Percentiles rank a stretch among this genome's conserved stretches.
Evolutionary conservation across 2,113 vertebrate genomes (phyloP).

Genomic region (Atherinomorus stipes): DNA sequence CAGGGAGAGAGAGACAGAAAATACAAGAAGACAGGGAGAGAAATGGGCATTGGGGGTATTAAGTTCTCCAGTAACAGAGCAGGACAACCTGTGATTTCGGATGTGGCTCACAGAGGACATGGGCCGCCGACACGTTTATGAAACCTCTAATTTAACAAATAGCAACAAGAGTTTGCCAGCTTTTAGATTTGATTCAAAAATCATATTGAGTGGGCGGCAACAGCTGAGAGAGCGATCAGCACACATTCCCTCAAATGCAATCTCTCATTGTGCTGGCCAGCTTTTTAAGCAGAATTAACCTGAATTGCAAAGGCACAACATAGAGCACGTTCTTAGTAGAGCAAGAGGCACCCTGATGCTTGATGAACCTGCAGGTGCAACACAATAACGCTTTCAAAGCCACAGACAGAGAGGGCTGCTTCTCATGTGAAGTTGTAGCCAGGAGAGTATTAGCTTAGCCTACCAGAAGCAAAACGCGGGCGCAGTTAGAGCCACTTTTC

Average conservation of each 20-base stretch:
- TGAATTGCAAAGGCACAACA: constrained; percentile 15
- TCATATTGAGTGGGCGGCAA: constrained; percentile 3
- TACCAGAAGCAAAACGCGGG: not conserved
- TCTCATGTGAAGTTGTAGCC: constrained; percentile 9
- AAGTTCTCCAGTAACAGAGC: constrained; percentile 17
- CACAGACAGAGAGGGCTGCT: not conserved
- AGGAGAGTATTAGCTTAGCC: constrained; percentile 14
- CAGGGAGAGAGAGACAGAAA: constrained; percentile 3
- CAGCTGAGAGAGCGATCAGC: constrained; percentile 23
- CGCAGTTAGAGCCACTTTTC: not conserved
- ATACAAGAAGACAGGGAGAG: not conserved
- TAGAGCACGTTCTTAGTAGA: constrained; percentile 11
- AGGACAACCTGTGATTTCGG: constrained; percentile 32
- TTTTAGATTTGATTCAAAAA: constrained; percentile 34
- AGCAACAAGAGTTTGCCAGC: constrained; percentile 4
- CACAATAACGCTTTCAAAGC: not conserved
- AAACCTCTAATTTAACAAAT: constrained; percentile 28
- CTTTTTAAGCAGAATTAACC: constrained; percentile 21
- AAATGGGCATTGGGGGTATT: not conserved
- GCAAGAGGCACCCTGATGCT: constrained; percentile 19
- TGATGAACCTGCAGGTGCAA: not conserved
- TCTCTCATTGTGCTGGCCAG: constrained; percentile 1
- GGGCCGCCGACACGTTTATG: not conserved
- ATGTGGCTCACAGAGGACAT: not conserved
- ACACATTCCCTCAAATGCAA: constrained; percentile 21